phyloP scores from a whole-genome alignment of 2,888 invertebrate species.

The Acronicta aceris region DNA sequence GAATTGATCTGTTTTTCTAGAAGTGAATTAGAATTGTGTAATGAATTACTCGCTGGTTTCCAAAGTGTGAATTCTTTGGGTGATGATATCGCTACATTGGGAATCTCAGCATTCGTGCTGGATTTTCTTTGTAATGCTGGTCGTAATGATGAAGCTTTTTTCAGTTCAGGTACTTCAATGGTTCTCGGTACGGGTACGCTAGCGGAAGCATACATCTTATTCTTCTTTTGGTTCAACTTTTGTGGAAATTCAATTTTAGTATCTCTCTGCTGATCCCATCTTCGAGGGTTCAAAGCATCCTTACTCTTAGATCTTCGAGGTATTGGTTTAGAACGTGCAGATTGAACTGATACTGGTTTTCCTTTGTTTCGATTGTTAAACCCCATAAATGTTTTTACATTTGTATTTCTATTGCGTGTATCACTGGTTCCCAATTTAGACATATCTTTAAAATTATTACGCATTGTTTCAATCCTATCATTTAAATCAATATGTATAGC shows the following conservation, averaged over 20 bases:
- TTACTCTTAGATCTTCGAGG: slow-evolving; percentile 22
- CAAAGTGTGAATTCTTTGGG: slow-evolving; percentile 27
- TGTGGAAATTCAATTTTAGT: slow-evolving; percentile 13
- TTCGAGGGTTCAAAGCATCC: slow-evolving; percentile 17
- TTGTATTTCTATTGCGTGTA: slow-evolving; percentile 9
- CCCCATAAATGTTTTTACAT: slow-evolving; percentile 11
- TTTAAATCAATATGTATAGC: slow-evolving; percentile 75
- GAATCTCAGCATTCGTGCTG: slow-evolving; percentile 3
- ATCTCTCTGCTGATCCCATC: slow-evolving; percentile 16
- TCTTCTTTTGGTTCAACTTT: slow-evolving; percentile 18
- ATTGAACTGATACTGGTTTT: slow-evolving; percentile 15
- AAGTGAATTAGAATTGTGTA: slow-evolving; percentile 18
- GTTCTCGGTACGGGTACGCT: slow-evolving; percentile 60
- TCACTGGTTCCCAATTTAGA: slow-evolving; percentile 44
- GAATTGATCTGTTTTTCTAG: slow-evolving; percentile 33
- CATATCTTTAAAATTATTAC: slow-evolving; percentile 66
- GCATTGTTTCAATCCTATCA: slow-evolving; percentile 72
- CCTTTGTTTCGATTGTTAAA: slow-evolving; percentile 20
- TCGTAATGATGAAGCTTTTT: slow-evolving; percentile 22
- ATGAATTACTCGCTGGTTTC: slow-evolving; percentile 21
- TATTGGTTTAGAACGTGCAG: slow-evolving; percentile 10
- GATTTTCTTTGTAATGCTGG: slow-evolving; percentile 12
- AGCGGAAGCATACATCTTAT: slow-evolving; percentile 62
- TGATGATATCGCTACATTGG: slow-evolving; percentile 8
- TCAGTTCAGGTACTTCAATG: slow-evolving; percentile 59